Conservation (phyloP, 2,888 invertebrate genomes). For the Epistrophe grossulariae region DNA sequence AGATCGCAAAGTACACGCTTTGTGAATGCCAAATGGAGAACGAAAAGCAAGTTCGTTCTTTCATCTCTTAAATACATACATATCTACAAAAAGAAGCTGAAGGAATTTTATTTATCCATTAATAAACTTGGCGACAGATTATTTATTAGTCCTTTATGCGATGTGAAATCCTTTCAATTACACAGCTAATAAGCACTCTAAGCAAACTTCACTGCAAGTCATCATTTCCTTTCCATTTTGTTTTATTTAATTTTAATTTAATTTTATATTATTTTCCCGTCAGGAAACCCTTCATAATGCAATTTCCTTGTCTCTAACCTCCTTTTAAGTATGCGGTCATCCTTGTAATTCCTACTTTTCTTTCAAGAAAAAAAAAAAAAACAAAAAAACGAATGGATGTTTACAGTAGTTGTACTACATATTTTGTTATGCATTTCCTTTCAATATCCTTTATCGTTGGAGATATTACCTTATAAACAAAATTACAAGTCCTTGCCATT, state of each 20-base stretch:
- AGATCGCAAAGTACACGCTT: constrained; percentile 15
- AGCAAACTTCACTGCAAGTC: constrained; percentile 42
- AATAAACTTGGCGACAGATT: constrained; percentile 64
- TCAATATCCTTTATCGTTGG: constrained; percentile 35
- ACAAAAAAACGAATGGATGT: not conserved
- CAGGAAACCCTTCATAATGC: constrained; percentile 45
- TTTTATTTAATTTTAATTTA: not conserved
- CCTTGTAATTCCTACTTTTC: constrained; percentile 42
- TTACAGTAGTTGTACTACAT: constrained; percentile 19
- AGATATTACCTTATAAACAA: constrained; percentile 56
- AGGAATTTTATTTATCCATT: constrained; percentile 56
- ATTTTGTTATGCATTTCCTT: constrained; percentile 49
- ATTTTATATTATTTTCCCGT: constrained; percentile 10
- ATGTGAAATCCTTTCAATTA: constrained; percentile 71
- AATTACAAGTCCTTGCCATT: constrained; percentile 48
- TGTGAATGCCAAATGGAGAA: constrained; percentile 13
- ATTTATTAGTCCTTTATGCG: constrained; percentile 58
- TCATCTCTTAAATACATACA: not conserved
- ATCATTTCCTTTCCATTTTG: not conserved
- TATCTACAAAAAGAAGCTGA: constrained; percentile 3
- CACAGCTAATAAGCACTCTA: constrained; percentile 61
- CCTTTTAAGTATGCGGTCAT: constrained; percentile 56
- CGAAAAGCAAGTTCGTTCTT: not conserved
- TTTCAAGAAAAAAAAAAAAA: constrained; percentile 7
- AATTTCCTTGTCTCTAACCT: constrained; percentile 55